Conservation (phyloP, 1,140 invertebrate species). For the Microvelia longipes region DNA sequence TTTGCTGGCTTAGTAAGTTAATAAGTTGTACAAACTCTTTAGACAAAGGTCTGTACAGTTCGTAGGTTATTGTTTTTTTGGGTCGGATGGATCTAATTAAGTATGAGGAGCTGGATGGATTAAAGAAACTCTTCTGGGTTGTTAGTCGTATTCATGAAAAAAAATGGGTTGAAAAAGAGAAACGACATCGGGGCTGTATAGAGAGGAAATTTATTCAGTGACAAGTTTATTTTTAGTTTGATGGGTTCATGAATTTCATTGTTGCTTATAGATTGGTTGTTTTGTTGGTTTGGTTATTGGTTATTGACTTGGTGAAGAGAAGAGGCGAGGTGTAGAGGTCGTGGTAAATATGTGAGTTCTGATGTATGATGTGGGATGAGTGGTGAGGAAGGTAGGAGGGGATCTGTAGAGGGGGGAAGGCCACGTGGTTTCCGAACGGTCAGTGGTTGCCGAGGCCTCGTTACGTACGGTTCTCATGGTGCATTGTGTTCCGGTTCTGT, state of each 20-base stretch:
- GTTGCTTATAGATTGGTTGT: neutral
- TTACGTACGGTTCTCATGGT: neutral
- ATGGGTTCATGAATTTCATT: neutral
- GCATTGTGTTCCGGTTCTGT: neutral
- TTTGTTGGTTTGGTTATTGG: neutral
- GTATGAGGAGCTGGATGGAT: too few relatives aligned
- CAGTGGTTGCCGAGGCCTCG: neutral
- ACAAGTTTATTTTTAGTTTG: neutral
- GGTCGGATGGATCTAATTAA: too few relatives aligned
- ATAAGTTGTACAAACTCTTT: too few relatives aligned
- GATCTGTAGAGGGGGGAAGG: neutral
- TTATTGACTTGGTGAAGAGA: neutral
- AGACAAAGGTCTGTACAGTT: too few relatives aligned
- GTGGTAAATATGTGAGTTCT: too few relatives aligned
- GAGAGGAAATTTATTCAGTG: neutral
- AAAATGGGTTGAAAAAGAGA: neutral
- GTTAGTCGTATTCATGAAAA: neutral
- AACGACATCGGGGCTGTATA: neutral
- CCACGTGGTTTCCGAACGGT: neutral
- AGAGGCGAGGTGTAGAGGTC: neutral
- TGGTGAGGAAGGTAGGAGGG: neutral
- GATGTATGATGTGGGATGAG: neutral
- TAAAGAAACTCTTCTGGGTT: too few relatives aligned
- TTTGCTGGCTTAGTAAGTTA: too few relatives aligned
- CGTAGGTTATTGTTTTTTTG: too few relatives aligned